These are phyloP conservation scores for Oceanodroma leucorhoa DNA, from an alignment of 2,797 vertebrate genomes.

Conservation along the genomic window DNA sequence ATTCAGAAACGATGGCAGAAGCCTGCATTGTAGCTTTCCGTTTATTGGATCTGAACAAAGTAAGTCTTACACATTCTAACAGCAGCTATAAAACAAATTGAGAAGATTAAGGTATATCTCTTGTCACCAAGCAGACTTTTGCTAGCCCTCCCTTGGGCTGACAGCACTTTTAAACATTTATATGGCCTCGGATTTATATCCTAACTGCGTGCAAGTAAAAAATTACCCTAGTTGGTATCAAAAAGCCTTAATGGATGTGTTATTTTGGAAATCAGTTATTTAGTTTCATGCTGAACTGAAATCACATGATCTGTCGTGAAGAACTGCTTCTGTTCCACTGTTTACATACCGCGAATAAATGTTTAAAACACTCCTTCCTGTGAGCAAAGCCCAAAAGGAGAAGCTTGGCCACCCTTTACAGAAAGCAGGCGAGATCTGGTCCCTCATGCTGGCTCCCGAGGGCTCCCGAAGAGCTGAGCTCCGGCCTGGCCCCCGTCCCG, in stretches of 20 bases:
- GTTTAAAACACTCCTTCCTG: neutral
- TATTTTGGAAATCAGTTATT: slow-evolving; percentile 44
- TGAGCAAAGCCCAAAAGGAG: neutral
- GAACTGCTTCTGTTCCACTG: slow-evolving; percentile 8
- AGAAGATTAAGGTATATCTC: slow-evolving; percentile 27
- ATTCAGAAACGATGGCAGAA: neutral
- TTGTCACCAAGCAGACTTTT: neutral
- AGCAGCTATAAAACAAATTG: slow-evolving; percentile 17
- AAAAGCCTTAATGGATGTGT: neutral
- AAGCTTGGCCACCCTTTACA: neutral
- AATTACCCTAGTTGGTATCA: slow-evolving; percentile 20
- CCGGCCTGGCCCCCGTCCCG: rapidly evolving
- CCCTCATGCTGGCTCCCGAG: rapidly evolving
- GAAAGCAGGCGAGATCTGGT: neutral
- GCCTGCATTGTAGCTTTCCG: neutral
- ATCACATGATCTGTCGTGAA: neutral
- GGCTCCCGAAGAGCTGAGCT: neutral
- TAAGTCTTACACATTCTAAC: neutral
- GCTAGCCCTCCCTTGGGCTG: neutral
- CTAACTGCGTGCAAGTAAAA: neutral
- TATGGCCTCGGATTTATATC: neutral
- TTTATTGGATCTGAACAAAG: neutral
- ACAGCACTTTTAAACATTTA: slow-evolving; percentile 46
- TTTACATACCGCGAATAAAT: neutral
- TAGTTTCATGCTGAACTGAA: slow-evolving; percentile 28